Evolutionary conservation across 92 coral and sea anemone species (phyloP).

Genomic region (Porites rus): DNA sequence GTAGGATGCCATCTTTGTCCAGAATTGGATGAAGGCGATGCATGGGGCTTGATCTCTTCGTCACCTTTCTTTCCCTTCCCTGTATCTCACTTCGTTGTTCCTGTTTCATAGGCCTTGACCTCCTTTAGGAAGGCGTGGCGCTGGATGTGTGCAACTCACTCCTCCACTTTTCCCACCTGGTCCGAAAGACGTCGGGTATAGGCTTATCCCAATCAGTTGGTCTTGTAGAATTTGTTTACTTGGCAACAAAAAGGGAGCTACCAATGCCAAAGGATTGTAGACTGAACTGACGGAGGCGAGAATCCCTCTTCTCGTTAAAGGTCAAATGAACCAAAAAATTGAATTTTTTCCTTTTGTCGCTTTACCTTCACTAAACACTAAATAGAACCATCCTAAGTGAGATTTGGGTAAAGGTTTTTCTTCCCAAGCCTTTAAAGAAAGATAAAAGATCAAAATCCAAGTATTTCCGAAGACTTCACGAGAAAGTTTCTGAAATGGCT

Average conservation of each 20-base stretch:
- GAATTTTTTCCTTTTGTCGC: too few relatives aligned
- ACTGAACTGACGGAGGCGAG: constrained; percentile 36
- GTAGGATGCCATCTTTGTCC: background rate
- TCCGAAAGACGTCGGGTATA: constrained; percentile 15
- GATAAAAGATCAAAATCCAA: too few relatives aligned
- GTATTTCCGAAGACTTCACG: too few relatives aligned
- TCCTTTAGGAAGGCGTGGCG: background rate
- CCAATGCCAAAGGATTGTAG: constrained; percentile 48
- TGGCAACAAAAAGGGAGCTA: constrained; percentile 26
- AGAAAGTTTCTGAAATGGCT: too few relatives aligned
- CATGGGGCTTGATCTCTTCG: background rate
- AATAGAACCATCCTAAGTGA: too few relatives aligned
- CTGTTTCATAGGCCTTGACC: constrained; percentile 5
- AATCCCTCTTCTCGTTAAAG: constrained; percentile 28
- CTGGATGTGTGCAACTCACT: background rate
- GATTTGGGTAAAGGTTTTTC: too few relatives aligned
- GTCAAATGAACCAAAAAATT: too few relatives aligned
- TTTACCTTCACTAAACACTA: too few relatives aligned
- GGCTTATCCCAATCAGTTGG: constrained; percentile 34
- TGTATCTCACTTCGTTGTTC: constrained; percentile 5
- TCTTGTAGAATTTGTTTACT: constrained; percentile 31
- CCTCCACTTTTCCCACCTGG: constrained; percentile 9
- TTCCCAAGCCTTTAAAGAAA: too few relatives aligned
- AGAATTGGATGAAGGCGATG: background rate
- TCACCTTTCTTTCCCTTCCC: background rate